Evolutionary conservation across 2,888 invertebrate species (phyloP), one percentile per base, ranked within the genome.

Genomic region (Polylopha cassiicola): DNA sequence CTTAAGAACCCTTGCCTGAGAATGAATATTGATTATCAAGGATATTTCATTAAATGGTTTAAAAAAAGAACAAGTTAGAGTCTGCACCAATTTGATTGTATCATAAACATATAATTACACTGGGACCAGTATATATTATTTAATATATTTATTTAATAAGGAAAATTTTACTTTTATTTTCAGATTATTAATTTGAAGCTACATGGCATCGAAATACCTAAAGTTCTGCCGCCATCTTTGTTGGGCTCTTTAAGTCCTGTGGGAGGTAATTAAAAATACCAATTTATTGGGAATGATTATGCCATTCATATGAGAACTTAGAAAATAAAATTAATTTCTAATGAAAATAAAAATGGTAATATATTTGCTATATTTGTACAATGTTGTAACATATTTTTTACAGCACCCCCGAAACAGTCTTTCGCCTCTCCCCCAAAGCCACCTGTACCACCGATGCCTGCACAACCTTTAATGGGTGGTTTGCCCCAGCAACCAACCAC

Each of bases 171-270:
- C 16, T 22, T 27, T 4, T 32, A 20, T 6, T 71, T 66, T 0
- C 68, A 86, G 86, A 87, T 98, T 43, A 97, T 98, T 39, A 96
- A 95, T 65, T 87, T 98, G 47, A 98, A 97, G 77, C 85, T 99
- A 7, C 92, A 96, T 37, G 97, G 97, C 2, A 90, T 94, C 60
- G 97, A 98, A 67, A 88, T 99, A 34, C 99, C 99, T 0, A 92
- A 93, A 65, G 84, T 87, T 2, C 85, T 99, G 52, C 99, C 99
- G 8, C 91, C 92, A 2, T 87, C 90, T 4, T 63, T 95, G 4
- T 65, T 94, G 6, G 87, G 90, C 3, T 93, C 93, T 0, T 69
- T 93, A 4, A 89, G 88, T 30, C 87, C 86, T 5, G 73, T 80
- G n/a, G n/a, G n/a, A 27, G 87, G 89, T 86, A 69, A 64, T 58